Evolutionary conservation across 2,888 invertebrate genomes (phyloP), one percentile per base, ranked within the genome.

Genomic region (Hirudinaria manillensis): DNA sequence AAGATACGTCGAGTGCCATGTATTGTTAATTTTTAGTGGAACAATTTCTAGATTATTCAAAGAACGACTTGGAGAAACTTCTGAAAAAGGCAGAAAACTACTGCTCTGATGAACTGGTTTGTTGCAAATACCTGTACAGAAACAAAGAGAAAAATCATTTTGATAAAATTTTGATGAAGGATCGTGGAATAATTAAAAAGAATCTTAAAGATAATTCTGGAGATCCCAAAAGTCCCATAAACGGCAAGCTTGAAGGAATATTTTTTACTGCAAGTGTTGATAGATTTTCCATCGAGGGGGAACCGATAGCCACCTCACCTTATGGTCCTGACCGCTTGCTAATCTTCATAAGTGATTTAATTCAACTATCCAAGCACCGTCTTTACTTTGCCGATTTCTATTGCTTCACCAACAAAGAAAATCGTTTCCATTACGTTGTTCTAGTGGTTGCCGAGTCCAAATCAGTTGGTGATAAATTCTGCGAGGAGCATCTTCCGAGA

Each of bases 201-300:
- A 29, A 68, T 36, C 4, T 34, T 7, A 34, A 68, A 68, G 36
- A 68, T 2, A 13, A 36, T 29, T 13, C 29, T 13, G 68, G 68
- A n/a, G 68, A 68, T 68, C 32, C 32, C 21, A 34, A n/a, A 10
- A 68, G 1, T 32, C 68, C 68, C n/a, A 68, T 68, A 32, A 68
- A 68, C n/a, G 68, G 19, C 32, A 68, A 34, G 1, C 7, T 68
- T 29, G 6, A 32, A 34, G 68, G 34, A n/a, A n/a, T 68, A n/a
- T 68, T 68, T 34, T 68, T 68, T 32, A 29, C n/a, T 32, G 68
- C 68, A 29, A 68, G 32, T 32, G 68, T 68, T 68, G 36, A 68
- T 4, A 4, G 6, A 7, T 29, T 16, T 1, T 68, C 68, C 6
- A 10, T 7, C 6, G 34, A 2, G 7, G 68, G 68, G 4, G 29